Conservation (phyloP, 2,113 vertebrate genomes). For the Forbesichthys agassizii region DNA sequence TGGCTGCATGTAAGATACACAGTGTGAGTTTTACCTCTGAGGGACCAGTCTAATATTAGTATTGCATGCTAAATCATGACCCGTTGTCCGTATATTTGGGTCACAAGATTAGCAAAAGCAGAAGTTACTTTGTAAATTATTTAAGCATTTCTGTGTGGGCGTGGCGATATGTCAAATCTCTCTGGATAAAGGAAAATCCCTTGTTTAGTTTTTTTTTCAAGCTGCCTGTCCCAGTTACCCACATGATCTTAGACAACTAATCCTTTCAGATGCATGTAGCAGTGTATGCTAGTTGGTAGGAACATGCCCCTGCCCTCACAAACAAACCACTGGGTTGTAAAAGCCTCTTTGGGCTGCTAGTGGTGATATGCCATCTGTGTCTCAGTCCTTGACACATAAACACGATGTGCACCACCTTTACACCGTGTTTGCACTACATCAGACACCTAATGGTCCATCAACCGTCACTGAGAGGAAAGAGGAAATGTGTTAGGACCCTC, state of each 20-base stretch:
- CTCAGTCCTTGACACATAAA: conserved; percentile 15
- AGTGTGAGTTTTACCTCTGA: not conserved
- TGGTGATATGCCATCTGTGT: conserved; percentile 25
- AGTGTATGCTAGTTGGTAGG: conserved; percentile 1
- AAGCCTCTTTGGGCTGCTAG: conserved; percentile 19
- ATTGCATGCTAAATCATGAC: not conserved
- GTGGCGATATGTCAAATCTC: conserved; percentile 16
- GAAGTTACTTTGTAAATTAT: too few relatives aligned
- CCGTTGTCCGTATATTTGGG: not conserved
- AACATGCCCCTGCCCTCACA: not conserved
- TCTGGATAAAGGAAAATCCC: conserved; percentile 42
- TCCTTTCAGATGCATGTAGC: conserved; percentile 44
- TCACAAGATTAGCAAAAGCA: not conserved
- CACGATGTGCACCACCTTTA: conserved; percentile 15
- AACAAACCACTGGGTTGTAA: conserved; percentile 27
- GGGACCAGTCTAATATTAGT: not conserved
- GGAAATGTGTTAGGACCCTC: conserved; percentile 48
- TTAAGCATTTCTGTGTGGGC: not conserved
- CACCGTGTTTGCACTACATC: conserved; percentile 47
- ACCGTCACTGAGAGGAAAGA: conserved; percentile 39
- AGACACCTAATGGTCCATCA: conserved; percentile 38
- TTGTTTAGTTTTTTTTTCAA: not conserved
- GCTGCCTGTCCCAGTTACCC: conserved; percentile 46
- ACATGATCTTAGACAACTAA: conserved; percentile 38
- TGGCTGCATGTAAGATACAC: not conserved